A percentile compares a stretch with the other conserved stretches of the same genome.
These are phyloP conservation scores for Bungarus multicinctus DNA, from an alignment of 2,113 vertebrate species.

Conservation along the genomic window DNA sequence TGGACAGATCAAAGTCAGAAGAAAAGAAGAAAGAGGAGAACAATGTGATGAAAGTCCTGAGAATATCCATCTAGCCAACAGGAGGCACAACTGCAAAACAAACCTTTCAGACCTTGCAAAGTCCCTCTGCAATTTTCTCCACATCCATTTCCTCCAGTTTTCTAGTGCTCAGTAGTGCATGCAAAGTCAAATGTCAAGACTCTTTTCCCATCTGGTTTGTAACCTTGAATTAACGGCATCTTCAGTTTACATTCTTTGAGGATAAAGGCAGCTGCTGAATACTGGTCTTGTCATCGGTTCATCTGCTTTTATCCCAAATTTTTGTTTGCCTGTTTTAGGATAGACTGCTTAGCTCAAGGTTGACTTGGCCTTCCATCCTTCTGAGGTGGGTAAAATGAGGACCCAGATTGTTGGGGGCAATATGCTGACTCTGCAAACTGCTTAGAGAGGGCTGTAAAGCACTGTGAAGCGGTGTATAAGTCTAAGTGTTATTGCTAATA, in stretches of 20 bases:
- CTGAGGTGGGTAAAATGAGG: no score
- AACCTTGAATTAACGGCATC: background rate
- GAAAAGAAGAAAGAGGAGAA: background rate
- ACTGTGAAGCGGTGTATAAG: no score
- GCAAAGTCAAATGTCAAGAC: background rate
- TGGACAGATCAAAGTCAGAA: background rate
- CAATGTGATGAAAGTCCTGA: background rate
- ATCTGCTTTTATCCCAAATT: background rate
- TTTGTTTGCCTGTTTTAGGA: background rate
- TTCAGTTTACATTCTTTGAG: background rate
- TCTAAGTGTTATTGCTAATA: background rate
- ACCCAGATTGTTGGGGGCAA: no score
- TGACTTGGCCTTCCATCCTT: no score
- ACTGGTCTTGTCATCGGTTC: background rate
- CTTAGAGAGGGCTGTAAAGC: no score
- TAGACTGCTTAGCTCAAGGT: background rate
- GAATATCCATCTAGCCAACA: background rate
- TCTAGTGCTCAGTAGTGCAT: background rate
- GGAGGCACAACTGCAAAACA: background rate
- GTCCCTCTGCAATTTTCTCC: background rate
- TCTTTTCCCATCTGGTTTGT: constrained; percentile 7
- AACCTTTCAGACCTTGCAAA: background rate
- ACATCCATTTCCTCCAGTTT: background rate
- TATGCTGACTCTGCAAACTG: no score
- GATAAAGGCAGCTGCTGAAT: constrained; percentile 1